Evolutionary conservation across 1,140 invertebrate species (phyloP).

Genomic region (Ridgeia piscesae): DNA sequence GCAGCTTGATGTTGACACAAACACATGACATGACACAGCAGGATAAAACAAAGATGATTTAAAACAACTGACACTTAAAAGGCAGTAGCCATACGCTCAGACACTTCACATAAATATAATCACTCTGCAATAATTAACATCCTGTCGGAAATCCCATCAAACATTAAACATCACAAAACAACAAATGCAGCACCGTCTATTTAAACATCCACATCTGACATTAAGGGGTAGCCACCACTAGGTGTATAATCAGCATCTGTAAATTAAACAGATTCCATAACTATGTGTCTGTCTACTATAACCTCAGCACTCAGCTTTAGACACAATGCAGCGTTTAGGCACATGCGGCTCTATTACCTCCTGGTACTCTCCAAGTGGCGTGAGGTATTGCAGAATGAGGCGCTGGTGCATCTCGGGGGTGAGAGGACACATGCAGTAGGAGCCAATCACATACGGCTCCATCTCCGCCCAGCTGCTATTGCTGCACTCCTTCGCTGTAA

Average conservation of each 20-base stretch:
- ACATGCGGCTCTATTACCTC: conserved; percentile 64
- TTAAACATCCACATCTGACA: not conserved
- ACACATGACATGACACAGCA: no score
- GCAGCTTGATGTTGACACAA: conserved; percentile 65
- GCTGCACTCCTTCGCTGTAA: conserved; percentile 52
- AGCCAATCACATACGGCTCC: conserved; percentile 83
- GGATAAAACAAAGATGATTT: not conserved
- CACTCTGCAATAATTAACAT: not conserved
- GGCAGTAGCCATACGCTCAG: conserved; percentile 17
- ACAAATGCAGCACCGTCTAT: not conserved
- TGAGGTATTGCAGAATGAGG: conserved; percentile 87
- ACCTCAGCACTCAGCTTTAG: not conserved
- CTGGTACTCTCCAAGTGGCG: conserved; percentile 95
- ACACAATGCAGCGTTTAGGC: not conserved
- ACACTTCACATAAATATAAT: no score
- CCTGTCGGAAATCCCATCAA: not conserved
- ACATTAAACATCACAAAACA: not conserved
- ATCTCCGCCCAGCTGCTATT: conserved; percentile 90
- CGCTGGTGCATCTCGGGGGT: conserved; percentile 85
- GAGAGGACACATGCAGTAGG: conserved; percentile 82
- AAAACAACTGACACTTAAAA: not conserved
- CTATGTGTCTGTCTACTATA: conserved; percentile 1
- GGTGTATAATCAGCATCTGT: not conserved
- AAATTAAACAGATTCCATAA: not conserved
- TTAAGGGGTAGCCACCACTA: not conserved